These are phyloP conservation scores for Tadarida brasiliensis DNA, from an alignment of 2,797 vertebrate genomes.

Conservation along the genomic window DNA sequence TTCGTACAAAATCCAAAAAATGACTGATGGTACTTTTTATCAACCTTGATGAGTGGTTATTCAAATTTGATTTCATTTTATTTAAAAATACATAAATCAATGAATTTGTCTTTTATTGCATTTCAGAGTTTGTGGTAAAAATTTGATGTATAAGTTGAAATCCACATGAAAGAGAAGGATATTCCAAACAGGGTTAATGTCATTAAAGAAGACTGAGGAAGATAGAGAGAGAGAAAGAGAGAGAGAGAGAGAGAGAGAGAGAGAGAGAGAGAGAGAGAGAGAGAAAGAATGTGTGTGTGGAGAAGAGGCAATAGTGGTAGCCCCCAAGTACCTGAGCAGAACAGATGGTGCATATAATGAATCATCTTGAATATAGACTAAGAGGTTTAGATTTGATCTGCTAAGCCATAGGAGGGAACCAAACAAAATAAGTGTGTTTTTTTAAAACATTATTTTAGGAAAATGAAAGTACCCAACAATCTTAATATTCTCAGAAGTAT, in stretches of 20 bases:
- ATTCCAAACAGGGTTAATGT: not conserved
- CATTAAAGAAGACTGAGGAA: not conserved
- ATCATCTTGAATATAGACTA: not conserved
- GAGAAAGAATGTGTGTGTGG: not conserved
- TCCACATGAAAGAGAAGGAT: not conserved
- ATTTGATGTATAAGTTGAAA: not conserved
- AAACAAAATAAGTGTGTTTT: not conserved
- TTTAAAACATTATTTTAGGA: not conserved
- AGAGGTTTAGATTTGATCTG: not conserved
- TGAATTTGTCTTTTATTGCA: not conserved
- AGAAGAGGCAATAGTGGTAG: not conserved
- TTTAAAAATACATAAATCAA: constrained; percentile 35
- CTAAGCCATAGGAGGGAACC: not conserved
- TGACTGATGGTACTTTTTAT: not conserved
- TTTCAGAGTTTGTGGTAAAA: not conserved
- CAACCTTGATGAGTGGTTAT: not conserved
- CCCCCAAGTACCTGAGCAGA: not conserved
- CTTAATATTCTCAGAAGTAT: not conserved
- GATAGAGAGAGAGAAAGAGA: not conserved
- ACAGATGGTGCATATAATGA: not conserved
- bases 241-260: no score
- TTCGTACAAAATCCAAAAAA: not conserved
- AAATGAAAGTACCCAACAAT: not conserved
- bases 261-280: no score
- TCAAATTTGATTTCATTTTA: constrained; percentile 50